A percentile compares a stretch with the other conserved stretches of the same genome.
Evolutionary conservation across 2,113 vertebrate species (phyloP).

Genomic region (Camelus dromedarius): DNA sequence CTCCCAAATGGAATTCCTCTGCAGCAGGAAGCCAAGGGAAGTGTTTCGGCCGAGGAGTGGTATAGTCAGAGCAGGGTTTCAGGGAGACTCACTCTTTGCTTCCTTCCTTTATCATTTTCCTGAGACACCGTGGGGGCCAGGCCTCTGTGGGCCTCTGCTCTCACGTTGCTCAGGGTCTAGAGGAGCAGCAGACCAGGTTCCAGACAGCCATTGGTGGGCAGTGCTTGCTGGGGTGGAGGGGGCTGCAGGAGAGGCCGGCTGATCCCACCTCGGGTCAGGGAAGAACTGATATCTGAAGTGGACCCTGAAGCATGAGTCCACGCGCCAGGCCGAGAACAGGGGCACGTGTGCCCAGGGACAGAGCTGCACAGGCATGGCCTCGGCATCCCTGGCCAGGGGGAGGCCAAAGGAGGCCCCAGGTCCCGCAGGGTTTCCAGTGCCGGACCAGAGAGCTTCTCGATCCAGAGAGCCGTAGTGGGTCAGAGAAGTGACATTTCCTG

Average conservation of each 20-base stretch:
- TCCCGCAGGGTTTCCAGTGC: neutral
- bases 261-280: neutral
- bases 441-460: neutral
- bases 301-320: neutral
- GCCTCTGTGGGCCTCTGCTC: neutral
- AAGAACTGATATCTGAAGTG: neutral
- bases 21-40: neutral
- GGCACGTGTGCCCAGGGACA: neutral
- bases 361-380: no score
- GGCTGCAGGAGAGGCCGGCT: no score
- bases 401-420: neutral
- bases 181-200: neutral
- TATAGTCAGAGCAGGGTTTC: neutral
- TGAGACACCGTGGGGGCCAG: neutral
- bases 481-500: neutral
- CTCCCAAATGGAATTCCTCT: neutral
- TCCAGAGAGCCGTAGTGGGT: neutral
- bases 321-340: fast-evolving
- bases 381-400: fast-evolving
- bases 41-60: neutral
- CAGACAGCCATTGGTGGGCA: neutral
- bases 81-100: neutral
- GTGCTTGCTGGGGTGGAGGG: no score
- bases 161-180: neutral
- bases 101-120: neutral